phyloP scores from a whole-genome alignment of 2,113 vertebrate species.

The Vidua chalybeata region DNA sequence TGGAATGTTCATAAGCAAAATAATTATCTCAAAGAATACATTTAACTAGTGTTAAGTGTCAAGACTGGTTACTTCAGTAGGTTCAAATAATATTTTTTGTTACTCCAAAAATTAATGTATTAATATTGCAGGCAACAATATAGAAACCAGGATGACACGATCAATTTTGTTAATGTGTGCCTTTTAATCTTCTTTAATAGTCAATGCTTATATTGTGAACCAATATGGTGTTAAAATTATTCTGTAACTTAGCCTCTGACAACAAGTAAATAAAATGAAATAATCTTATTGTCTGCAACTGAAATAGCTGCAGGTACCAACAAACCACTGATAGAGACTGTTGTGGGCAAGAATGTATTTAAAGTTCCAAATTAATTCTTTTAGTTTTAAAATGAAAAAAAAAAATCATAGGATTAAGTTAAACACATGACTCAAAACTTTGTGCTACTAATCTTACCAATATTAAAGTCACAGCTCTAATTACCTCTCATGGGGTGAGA shows the following conservation, averaged over 20 bases:
- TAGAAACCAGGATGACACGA: neutral
- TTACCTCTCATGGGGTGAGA: neutral
- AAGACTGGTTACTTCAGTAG: neutral
- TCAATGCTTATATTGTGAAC: neutral
- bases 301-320: neutral
- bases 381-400: neutral
- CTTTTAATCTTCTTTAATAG: neutral
- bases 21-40: neutral
- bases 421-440: neutral
- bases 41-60: neutral
- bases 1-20: neutral
- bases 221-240: neutral
- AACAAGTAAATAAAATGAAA: neutral
- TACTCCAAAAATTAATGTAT: neutral
- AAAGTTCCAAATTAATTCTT: neutral
- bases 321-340: neutral
- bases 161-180: neutral
- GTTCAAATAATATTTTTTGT: neutral
- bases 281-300: neutral
- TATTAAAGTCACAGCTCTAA: neutral
- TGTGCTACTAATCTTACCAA: neutral
- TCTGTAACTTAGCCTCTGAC: neutral
- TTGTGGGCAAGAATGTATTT: neutral
- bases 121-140: neutral
- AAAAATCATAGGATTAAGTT: neutral